Percentiles rank a stretch among this genome's conserved stretches.
These are phyloP conservation scores for Numenius phaeopus DNA, from an alignment of 2,797 vertebrate genomes.

Conservation along the genomic window DNA sequence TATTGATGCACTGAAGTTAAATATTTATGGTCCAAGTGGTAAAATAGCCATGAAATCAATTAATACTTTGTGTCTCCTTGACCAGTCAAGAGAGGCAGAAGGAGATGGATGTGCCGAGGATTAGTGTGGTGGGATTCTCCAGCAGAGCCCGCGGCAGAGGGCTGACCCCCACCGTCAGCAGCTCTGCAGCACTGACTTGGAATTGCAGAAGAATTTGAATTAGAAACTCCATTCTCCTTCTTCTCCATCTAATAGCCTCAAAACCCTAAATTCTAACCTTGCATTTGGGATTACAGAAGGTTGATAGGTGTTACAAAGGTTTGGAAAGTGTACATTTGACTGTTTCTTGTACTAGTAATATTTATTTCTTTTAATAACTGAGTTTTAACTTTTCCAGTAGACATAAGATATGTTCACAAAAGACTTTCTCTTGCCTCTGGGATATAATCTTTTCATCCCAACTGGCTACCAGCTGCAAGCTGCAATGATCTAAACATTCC, in stretches of 20 bases:
- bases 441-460: conserved; percentile 44
- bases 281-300: neutral
- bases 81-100: neutral
- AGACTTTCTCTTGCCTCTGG: conserved; percentile 37
- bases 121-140: neutral
- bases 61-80: conserved; percentile 24
- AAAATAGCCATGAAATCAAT: conserved; percentile 68
- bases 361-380: conserved; percentile 64
- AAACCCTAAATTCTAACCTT: neutral
- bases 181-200: neutral
- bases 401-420: neutral
- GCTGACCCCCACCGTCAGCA: neutral
- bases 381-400: conserved; percentile 26
- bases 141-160: neutral
- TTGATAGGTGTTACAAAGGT: neutral
- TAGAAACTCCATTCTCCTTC: neutral
- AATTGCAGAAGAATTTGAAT: neutral
- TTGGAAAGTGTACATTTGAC: neutral
- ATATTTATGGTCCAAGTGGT: conserved; percentile 41
- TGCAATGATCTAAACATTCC: conserved; percentile 33
- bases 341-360: neutral
- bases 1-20: conserved; percentile 30
- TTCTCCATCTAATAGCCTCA: neutral
- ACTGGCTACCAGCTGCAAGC: conserved; percentile 27
- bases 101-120: neutral